Percentiles rank a stretch among this genome's conserved stretches.
Evolutionary conservation across 2,113 vertebrate species (phyloP).

Genomic region (Catharus bicknelli): DNA sequence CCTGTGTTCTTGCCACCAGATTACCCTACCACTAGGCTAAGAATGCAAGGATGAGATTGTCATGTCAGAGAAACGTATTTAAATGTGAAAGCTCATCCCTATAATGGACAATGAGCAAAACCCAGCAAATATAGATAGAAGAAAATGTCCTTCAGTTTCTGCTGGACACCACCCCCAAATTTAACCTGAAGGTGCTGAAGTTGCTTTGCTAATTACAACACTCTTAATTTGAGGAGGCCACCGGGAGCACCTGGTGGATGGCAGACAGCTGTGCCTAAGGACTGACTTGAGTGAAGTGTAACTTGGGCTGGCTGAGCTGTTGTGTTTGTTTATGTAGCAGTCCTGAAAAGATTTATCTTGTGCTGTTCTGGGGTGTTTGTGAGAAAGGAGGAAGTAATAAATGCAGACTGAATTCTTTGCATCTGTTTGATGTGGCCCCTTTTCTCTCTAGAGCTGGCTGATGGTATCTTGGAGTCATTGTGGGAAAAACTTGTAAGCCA

Average conservation of each 20-base stretch:
- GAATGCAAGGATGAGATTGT: not conserved
- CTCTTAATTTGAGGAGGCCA: not conserved
- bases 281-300: not conserved
- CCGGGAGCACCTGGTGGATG: not conserved
- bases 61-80: not conserved
- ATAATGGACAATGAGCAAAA: not conserved
- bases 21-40: not conserved
- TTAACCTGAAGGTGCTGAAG: not conserved
- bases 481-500: not conserved
- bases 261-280: not conserved
- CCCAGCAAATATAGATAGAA: not conserved
- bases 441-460: not conserved
- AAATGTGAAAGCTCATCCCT: not conserved
- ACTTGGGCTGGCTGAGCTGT: not conserved
- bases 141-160: not conserved
- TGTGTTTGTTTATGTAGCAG: not conserved
- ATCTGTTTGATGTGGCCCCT: not conserved
- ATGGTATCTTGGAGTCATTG: not conserved
- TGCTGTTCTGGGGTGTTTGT: not conserved
- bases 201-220: not conserved
- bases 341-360: not conserved
- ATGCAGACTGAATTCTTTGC: not conserved
- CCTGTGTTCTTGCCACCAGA: not conserved
- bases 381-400: not conserved
- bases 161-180: not conserved